Percentiles rank a stretch among this genome's conserved stretches.
Evolutionary conservation across 2,113 vertebrate genomes (phyloP).

Genomic region (Microcebus jonahi): DNA sequence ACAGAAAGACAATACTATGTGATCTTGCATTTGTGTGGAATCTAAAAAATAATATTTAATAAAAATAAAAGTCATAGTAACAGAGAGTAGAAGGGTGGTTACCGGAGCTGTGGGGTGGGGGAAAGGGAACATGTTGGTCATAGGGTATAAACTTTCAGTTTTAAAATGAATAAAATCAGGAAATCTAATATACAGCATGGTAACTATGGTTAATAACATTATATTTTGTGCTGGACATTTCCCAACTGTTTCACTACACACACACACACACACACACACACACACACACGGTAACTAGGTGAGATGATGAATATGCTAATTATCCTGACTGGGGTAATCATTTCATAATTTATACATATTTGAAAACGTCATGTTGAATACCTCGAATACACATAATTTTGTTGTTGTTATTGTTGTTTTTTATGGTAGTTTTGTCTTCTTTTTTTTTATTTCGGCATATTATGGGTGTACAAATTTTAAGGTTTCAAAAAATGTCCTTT

Average conservation of each 20-base stretch:
- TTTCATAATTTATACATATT: not conserved
- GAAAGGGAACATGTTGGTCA: not conserved
- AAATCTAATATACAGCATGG: not conserved
- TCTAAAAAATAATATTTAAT: not conserved
- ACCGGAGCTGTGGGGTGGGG: not conserved
- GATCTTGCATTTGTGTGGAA: not conserved
- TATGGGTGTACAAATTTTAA: too few relatives aligned
- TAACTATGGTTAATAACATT: not conserved
- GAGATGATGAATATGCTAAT: not conserved
- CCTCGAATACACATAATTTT: not conserved
- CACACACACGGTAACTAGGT: not conserved
- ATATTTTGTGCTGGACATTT: not conserved
- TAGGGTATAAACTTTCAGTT: too few relatives aligned
- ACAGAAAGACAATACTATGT: not conserved
- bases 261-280: not conserved
- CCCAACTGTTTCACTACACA: fast-evolving
- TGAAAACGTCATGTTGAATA: not conserved
- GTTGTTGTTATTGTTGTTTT: too few relatives aligned
- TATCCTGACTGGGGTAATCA: not conserved
- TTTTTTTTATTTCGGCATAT: too few relatives aligned
- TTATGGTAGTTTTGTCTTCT: too few relatives aligned
- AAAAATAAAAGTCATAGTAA: not conserved
- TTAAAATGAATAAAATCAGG: not conserved
- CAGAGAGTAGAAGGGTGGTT: too few relatives aligned
- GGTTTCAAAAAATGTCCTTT: too few relatives aligned